Base-by-base conservation (phyloP, 2,797 vertebrate genomes). In the Halcyon leucocephala region DNA sequence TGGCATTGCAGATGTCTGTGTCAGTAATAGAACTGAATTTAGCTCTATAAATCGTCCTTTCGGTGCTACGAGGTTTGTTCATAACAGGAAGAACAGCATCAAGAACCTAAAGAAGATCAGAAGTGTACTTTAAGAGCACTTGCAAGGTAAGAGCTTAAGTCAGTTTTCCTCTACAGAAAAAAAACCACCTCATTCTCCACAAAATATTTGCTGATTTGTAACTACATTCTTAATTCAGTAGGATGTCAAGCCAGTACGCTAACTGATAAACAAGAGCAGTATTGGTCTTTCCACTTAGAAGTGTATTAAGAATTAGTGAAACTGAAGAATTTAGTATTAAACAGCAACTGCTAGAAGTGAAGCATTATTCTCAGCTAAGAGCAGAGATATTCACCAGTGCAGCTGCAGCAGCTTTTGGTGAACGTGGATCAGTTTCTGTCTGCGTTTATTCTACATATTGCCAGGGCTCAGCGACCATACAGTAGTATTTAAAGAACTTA, bases 1-100 rank as follows among this genome's bases (percentile, higher is more conserved):
- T 99, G 92, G 99, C 99, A 2, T 98, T 99, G 95, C 98, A 99
- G 98, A 99, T 99, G 97, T 99, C 99, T 0, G 98, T 99, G 97
- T 99, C 99, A 0, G 99, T 99, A 96, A 99, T 99, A 90, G 99
- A 99, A 96, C 99, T 99, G 98, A 99, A 99, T 84, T 99, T 99
- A 77, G 99, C 99, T 60, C 99, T 98, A 78, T 98, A 99, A 37
- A 99, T 95, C 0, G 71, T 99, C 89, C 91, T 98, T 81, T 99
- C 99, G 0, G 94, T 93, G 21, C 95, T 52, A 8, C 95, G 97
- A 12, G 97, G 51, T 35, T 98, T 98, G 91, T 98, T 99, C 99
- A 99, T 99, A 57, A 99, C 98, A 0, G 99, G 99, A 93, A 98
- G 94, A 81, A 99, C 95, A 14, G 99, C 99, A 88, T 99, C 99